Evolutionary conservation across 2,797 vertebrate genomes (phyloP), one percentile per base, ranked within the genome.

Genomic region (Alosa sapidissima): DNA sequence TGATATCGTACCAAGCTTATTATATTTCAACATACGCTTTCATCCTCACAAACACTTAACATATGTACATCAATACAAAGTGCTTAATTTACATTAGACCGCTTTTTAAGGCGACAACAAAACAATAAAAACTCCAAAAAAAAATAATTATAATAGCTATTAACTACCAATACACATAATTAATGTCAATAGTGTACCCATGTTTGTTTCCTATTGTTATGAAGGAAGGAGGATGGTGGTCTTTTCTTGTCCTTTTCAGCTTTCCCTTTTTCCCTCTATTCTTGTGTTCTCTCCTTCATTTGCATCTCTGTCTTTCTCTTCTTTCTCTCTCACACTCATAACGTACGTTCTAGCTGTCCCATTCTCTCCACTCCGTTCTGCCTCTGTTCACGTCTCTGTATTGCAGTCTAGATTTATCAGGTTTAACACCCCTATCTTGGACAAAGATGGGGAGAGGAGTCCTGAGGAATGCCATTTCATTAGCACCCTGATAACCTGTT

Each of bases 1-100:
- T 88, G 88, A 86, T 90, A 89, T 87, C 82, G 89, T 87, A 93
- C 89, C 91, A 90, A 95, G 94, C 94, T 95, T 95, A 95, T 94
- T 92, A 89, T 82, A 87, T 89, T 88, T 82, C 21, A 65, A 60
- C 6, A 55, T 28, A 8, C 82, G 47, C 65, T 19, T 51, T 47
- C 78, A 88, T 36, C 85, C 88, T 78, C 1, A 78, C 82, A 49
- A 87, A 58, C 47, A 36, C 54, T 54, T 6, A 45, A 78, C 19
- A 78, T 82, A 83, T 88, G 65, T 84, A 92, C 90, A 88, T 89
- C 89, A 89, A 72, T 89, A 92, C 85, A 94, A 95, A 95, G 95
- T 96, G 95, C 95, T 93, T 91, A 92, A 92, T 92, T 93, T 88
- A 89, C 84, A 88, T 85, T 87, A 58, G 81, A 84, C 84, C 78